Base-by-base conservation (phyloP, 2,113 vertebrate genomes). In the Etheostoma cragini region DNA sequence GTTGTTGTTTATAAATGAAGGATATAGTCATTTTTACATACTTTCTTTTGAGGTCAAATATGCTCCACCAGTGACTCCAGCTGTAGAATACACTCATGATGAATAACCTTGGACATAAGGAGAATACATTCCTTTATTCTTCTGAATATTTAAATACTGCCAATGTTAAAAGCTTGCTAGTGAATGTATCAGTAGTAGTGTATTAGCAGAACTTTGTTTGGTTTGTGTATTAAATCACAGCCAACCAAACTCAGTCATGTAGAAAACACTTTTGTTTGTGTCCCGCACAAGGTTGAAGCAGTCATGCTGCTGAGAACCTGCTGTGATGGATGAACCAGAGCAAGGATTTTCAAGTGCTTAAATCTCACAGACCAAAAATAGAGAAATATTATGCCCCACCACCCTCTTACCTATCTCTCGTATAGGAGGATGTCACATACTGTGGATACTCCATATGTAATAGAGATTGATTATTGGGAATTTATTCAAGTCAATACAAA, bases 321-420 rank as follows among this genome's bases (percentile, higher is more conserved):
- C 67, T 69, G 80, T 86, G 83, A 91, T 79, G 80, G 87, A 88
- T 90, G 86, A 83, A 61, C 58, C 58, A 6, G 33, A 53, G 80
- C 70, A 49, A 8, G 10, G 70, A 46, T n/a, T 78, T 75, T 26
- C 63, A 64, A 52, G 35, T 26, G 26, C 70, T 83, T 72, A 78
- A 83, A 80, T 87, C 75, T 75, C 72, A 75, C 53, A 60, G 17
- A 66, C 19, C 71, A 15, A 45, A 69, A 73, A 75, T 42, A 78
- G 47, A 71, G 47, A 81, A 72, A 64, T 63, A 50, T 21, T 19
- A 57, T 6, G 6, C 13, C 24, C 47, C 4, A 1, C 26, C 35
- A 21, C 47, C 30, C 6, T 69, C 70, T 78, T 16, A 19, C 4
- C 33, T 21, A 33, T 47, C 7, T 57, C 61, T 35, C 33, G 11